These are phyloP conservation scores for Terebella lapidaria DNA, from an alignment of 2,888 invertebrate species.

Conservation along the genomic window DNA sequence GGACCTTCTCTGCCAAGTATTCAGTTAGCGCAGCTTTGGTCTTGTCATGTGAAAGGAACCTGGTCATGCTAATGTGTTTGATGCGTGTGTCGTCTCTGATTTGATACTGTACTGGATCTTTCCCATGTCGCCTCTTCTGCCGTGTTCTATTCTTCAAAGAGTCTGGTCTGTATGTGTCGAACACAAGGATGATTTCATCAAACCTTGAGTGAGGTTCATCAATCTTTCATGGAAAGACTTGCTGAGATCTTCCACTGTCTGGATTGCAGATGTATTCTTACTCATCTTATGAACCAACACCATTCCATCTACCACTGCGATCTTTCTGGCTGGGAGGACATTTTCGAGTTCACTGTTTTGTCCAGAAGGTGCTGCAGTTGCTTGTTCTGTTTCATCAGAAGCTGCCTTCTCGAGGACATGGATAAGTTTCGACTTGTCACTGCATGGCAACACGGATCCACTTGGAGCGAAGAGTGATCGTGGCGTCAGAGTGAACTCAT, in stretches of 20 bases:
- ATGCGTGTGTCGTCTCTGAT: constrained; percentile 14
- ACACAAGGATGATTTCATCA: constrained; percentile 14
- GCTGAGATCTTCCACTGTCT: constrained; percentile 9
- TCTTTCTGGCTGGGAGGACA: too few relatives aligned
- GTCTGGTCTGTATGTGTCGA: constrained; percentile 1
- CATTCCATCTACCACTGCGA: constrained; percentile 15
- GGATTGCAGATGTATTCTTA: constrained; percentile 3
- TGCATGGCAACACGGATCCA: too few relatives aligned
- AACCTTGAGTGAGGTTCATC: constrained; percentile 6
- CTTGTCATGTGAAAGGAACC: constrained; percentile 17
- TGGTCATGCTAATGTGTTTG: constrained; percentile 9
- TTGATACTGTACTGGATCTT: constrained; percentile 6
- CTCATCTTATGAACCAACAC: constrained; percentile 10
- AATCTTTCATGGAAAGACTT: constrained; percentile 2
- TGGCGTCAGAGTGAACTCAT: too few relatives aligned
- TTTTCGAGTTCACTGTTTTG: too few relatives aligned
- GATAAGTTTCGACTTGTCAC: too few relatives aligned
- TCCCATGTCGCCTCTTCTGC: constrained; percentile 6
- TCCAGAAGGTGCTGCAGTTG: background rate
- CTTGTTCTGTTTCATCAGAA: background rate
- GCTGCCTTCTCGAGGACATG: background rate
- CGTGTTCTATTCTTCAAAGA: constrained; percentile 14
- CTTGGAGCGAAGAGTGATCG: too few relatives aligned
- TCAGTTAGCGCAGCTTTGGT: too few relatives aligned
- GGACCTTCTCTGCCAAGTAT: too few relatives aligned